A percentile compares a stretch with the other conserved stretches of the same genome.
Evolutionary conservation across 2,113 vertebrate species (phyloP).

Genomic region (Hippoglossus stenolepis): DNA sequence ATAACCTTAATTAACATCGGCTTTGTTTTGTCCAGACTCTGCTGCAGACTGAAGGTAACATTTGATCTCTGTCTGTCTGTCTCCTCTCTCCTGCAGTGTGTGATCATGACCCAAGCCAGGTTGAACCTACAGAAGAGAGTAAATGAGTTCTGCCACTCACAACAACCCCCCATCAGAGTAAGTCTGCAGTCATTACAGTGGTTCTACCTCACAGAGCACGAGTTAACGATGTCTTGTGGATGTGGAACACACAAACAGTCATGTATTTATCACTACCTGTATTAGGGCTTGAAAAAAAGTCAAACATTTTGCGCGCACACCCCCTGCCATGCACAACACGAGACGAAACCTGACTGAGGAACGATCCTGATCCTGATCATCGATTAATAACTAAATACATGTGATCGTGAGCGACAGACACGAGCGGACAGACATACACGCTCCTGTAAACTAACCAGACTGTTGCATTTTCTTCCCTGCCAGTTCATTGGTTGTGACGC

Average conservation of each 20-base stretch:
- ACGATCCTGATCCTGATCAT: too few relatives aligned
- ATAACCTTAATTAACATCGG: background rate
- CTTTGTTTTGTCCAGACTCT: background rate
- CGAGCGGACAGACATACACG: too few relatives aligned
- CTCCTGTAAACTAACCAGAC: background rate
- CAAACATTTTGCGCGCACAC: too few relatives aligned
- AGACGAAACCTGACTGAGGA: too few relatives aligned
- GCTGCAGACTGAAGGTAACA: background rate
- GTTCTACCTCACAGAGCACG: background rate
- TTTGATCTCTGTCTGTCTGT: conserved; percentile 5
- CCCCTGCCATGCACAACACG: too few relatives aligned
- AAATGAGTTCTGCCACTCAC: conserved; percentile 92
- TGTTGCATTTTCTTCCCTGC: conserved; percentile 6
- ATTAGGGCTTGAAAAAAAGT: too few relatives aligned
- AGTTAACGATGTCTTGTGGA: background rate
- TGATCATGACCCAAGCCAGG: conserved; percentile 91
- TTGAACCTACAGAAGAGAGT: conserved; percentile 90
- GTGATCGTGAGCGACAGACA: too few relatives aligned
- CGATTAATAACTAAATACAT: too few relatives aligned
- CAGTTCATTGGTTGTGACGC: conserved; percentile 95
- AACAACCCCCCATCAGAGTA: conserved; percentile 94
- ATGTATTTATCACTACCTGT: background rate
- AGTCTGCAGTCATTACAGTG: conserved; percentile 11
- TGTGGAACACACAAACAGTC: background rate
- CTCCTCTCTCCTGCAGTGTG: conserved; percentile 85